phyloP scores from a whole-genome alignment of 2,797 vertebrate genomes.

The Peromyscus melanophrys region DNA sequence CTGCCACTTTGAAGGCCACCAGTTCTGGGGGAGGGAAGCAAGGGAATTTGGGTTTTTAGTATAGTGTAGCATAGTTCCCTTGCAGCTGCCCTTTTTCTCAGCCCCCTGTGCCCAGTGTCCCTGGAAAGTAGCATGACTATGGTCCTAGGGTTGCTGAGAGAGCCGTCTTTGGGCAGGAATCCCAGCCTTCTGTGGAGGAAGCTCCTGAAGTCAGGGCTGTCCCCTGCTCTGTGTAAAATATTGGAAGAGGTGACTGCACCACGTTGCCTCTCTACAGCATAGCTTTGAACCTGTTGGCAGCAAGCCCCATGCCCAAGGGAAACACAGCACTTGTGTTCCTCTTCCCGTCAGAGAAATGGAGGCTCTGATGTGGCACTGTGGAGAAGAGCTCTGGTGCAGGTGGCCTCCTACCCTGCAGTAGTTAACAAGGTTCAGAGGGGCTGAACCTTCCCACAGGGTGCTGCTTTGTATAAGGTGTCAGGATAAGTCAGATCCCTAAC shows the following conservation, averaged over 20 bases:
- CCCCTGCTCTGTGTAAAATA: not conserved
- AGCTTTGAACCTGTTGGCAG: not conserved
- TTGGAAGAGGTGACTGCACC: not conserved
- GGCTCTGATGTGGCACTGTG: not conserved
- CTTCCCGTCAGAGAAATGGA: too few species aligned
- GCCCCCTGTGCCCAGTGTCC: not conserved
- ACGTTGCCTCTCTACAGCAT: not conserved
- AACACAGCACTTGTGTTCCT: not conserved
- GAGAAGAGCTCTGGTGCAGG: not conserved
- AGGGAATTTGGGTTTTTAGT: not conserved
- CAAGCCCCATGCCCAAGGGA: not conserved
- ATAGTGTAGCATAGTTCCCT: not conserved
- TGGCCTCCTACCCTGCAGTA: too few species aligned
- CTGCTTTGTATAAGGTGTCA: not conserved
- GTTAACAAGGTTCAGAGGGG: not conserved
- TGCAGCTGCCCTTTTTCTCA: not conserved
- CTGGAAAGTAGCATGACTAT: fast-evolving
- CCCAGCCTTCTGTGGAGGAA: not conserved
- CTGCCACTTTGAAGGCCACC: constrained; percentile 83
- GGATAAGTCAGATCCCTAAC: not conserved
- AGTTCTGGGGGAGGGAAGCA: constrained; percentile 83
- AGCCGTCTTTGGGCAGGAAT: not conserved
- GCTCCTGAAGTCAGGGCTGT: not conserved
- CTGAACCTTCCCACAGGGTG: not conserved
- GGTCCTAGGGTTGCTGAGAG: not conserved